Conservation (phyloP, 2,888 invertebrate genomes). For the Sarcophaga variegata region DNA sequence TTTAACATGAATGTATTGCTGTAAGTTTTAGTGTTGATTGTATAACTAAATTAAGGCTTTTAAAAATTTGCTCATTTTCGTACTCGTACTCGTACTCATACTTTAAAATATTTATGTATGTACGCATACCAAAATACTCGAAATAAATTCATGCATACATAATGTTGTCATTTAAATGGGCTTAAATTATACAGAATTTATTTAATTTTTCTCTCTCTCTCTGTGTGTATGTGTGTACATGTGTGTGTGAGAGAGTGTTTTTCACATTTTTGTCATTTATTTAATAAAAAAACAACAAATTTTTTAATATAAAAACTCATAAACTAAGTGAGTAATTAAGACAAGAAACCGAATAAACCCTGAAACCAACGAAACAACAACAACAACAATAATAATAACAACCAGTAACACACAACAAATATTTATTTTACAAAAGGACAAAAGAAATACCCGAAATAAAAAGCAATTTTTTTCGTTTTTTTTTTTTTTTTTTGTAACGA, state of each 20-base stretch:
- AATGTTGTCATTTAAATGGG: conserved; percentile 63
- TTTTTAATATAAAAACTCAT: conserved; percentile 73
- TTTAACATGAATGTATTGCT: neutral
- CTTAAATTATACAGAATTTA: conserved; percentile 65
- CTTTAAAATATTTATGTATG: conserved; percentile 43
- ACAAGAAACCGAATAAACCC: conserved; percentile 43
- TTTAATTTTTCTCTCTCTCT: conserved; percentile 35
- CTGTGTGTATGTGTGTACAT: no score
- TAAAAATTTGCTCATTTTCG: conserved; percentile 49
- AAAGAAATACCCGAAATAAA: conserved; percentile 1
- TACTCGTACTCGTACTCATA: conserved; percentile 10
- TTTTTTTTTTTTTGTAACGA: conserved; percentile 40
- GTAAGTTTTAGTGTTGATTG: conserved; percentile 2
- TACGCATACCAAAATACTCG: neutral
- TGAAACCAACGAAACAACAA: conserved; percentile 12
- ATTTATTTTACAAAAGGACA: conserved; percentile 30
- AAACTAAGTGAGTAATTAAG: conserved; percentile 78
- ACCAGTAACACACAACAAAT: conserved; percentile 33
- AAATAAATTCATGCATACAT: conserved; percentile 9
- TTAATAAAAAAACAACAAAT: conserved; percentile 1
- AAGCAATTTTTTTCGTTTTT: conserved; percentile 31
- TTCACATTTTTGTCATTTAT: no score
- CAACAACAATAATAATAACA: conserved; percentile 27
- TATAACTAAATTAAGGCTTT: conserved; percentile 69
- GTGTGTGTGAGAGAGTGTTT: no score